phyloP scores from a whole-genome alignment of 2,888 invertebrate genomes.

The Chymomyza amoena region DNA sequence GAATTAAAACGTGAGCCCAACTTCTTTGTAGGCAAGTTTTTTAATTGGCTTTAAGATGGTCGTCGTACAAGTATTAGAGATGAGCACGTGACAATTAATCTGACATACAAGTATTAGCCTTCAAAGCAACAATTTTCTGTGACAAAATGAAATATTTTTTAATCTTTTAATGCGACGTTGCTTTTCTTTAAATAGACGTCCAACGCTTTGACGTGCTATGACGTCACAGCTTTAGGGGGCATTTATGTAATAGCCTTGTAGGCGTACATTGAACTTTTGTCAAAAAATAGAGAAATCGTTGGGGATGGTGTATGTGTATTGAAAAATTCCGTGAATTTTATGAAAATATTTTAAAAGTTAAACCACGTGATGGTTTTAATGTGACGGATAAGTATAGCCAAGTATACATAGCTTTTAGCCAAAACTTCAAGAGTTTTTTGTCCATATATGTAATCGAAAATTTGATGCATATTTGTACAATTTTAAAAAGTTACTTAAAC shows the following conservation, averaged over 20 bases:
- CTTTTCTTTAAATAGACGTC: background rate
- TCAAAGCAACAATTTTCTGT: background rate
- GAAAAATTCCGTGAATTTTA: too few species aligned
- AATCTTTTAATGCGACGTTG: background rate
- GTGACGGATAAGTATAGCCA: too few species aligned
- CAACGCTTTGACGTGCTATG: background rate
- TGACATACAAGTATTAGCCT: background rate
- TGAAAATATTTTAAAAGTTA: too few species aligned
- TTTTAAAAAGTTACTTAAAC: too few species aligned
- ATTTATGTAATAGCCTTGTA: background rate
- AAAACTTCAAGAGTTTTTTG: too few species aligned
- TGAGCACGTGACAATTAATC: background rate
- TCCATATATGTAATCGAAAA: too few species aligned
- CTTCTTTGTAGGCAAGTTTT: conserved; percentile 21
- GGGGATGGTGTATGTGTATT: too few species aligned
- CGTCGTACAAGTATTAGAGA: conserved; percentile 6
- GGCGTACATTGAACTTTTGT: too few species aligned
- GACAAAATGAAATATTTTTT: background rate
- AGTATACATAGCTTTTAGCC: too few species aligned
- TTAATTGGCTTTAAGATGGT: conserved; percentile 61
- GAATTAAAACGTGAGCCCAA: conserved; percentile 61
- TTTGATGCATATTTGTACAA: too few species aligned
- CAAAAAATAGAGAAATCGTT: too few species aligned
- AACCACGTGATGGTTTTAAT: too few species aligned
- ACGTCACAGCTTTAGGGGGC: background rate